Percentiles rank a stretch among this genome's conserved stretches.
phyloP scores from a whole-genome alignment of 2,888 invertebrate genomes.

The Caenorhabditis uteleia region DNA sequence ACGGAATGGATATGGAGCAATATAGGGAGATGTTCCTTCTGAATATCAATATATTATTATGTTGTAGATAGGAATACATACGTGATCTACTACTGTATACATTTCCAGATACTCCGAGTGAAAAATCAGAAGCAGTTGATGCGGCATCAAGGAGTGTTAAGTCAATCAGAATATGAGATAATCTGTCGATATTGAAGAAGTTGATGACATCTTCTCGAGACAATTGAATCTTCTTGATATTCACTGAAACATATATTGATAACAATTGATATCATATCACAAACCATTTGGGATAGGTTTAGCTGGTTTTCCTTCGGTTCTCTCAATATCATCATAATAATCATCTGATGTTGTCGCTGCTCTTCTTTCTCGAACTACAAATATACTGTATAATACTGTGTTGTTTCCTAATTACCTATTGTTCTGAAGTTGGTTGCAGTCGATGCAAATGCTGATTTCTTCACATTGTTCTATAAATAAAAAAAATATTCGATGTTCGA shows the following conservation, averaged over 20 bases:
- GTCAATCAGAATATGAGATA: conserved; percentile 52
- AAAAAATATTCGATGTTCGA: background rate
- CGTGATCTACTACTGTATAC: conserved; percentile 48
- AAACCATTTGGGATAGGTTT: conserved; percentile 16
- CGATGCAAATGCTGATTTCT: conserved; percentile 11
- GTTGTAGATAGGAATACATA: conserved; percentile 12
- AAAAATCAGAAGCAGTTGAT: conserved; percentile 47
- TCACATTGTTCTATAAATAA: conserved; percentile 22
- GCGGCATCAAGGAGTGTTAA: conserved; percentile 52
- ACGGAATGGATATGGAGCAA: conserved; percentile 51
- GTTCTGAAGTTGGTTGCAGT: conserved; percentile 15
- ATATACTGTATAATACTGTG: background rate
- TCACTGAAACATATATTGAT: conserved; percentile 11
- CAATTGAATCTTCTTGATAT: conserved; percentile 21
- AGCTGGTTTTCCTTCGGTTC: conserved; percentile 26
- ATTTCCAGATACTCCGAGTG: conserved; percentile 52
- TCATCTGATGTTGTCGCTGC: conserved; percentile 39
- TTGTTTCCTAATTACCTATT: conserved; percentile 16
- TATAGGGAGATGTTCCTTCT: conserved; percentile 50
- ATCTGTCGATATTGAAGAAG: conserved; percentile 54
- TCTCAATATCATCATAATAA: conserved; percentile 47
- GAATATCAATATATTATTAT: conserved; percentile 3
- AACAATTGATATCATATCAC: conserved; percentile 7
- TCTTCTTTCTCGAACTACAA: conserved; percentile 9
- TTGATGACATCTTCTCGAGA: conserved; percentile 46